A percentile compares a stretch with the other conserved stretches of the same genome.
Conservation (phyloP, 2,113 vertebrate species). For the Sigmodon hispidus region DNA sequence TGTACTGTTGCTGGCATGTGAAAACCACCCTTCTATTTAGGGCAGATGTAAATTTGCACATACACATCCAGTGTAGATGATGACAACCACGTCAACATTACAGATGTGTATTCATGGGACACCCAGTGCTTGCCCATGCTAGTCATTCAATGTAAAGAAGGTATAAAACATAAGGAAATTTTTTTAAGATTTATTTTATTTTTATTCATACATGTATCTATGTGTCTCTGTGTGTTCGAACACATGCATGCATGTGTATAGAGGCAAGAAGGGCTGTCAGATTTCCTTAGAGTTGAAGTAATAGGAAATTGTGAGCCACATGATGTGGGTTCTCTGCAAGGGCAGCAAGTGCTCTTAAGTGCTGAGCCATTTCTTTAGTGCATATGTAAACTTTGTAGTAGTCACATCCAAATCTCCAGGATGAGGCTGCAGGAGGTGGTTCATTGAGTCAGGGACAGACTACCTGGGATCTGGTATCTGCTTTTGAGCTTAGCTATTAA, state of each 20-base stretch:
- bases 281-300: neutral
- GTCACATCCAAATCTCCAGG: neutral
- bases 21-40: neutral
- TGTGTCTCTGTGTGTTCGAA: neutral
- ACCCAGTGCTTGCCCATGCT: neutral
- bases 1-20: fast-evolving
- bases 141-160: neutral
- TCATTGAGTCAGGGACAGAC: fast-evolving
- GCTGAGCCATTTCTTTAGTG: neutral
- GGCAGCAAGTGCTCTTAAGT: too few relatives aligned
- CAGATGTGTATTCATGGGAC: neutral
- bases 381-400: neutral
- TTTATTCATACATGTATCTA: neutral
- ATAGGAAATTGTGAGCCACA: neutral
- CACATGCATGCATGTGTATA: neutral
- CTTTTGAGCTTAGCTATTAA: neutral
- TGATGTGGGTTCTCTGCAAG: neutral
- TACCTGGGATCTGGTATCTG: neutral
- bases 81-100: neutral
- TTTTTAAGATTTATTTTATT: neutral
- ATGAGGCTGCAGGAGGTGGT: too few relatives aligned
- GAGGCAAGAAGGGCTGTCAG: neutral
- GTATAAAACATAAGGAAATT: neutral
- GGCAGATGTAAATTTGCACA: neutral
- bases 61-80: neutral